A percentile compares a stretch with the other conserved stretches of the same genome.
phyloP scores from a whole-genome alignment of 1,140 invertebrate species.

The Camponotus vicinus region DNA sequence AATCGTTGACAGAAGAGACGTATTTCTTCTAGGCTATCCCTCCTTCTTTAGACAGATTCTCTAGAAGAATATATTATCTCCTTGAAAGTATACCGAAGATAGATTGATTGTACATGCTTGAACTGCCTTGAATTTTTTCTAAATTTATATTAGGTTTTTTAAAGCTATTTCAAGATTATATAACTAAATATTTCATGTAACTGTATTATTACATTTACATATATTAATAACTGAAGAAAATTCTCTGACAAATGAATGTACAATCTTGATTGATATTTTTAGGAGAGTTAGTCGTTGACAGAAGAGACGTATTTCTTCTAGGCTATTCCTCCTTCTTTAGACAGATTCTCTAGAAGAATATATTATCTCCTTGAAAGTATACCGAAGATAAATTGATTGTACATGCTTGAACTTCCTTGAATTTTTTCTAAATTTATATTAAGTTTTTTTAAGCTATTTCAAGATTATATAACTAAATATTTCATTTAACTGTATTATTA shows the following conservation, averaged over 20 bases:
- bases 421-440: slow-evolving; percentile 8
- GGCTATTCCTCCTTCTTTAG: background rate
- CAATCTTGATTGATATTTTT: slow-evolving; percentile 9
- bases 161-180: background rate
- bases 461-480: background rate
- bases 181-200: background rate
- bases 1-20: background rate
- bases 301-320: background rate
- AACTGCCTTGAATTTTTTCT: background rate
- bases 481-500: background rate
- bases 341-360: background rate
- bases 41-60: background rate
- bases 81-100: background rate
- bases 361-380: background rate
- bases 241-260: background rate
- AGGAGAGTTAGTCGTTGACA: slow-evolving; percentile 2
- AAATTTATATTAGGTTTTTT: background rate
- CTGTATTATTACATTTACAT: background rate
- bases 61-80: slow-evolving; percentile 11
- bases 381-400: slow-evolving; percentile 17
- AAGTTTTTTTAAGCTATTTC: background rate
- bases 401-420: background rate
- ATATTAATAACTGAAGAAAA: background rate
- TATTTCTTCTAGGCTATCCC: background rate
- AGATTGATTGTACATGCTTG: slow-evolving; percentile 10